Conservation (phyloP, 2,113 vertebrate species). For the Calypte anna region DNA sequence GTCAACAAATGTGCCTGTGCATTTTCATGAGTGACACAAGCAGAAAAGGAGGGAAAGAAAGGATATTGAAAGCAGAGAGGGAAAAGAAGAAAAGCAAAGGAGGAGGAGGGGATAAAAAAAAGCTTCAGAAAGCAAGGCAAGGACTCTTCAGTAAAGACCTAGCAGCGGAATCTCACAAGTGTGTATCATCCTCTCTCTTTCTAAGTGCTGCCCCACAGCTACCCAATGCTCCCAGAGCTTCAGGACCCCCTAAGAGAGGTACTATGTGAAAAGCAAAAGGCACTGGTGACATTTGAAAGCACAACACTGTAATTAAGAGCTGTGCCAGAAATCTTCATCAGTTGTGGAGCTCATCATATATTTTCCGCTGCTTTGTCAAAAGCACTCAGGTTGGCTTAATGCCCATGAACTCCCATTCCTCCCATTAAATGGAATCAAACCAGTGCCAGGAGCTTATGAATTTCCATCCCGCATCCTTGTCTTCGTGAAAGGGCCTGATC, state of each 20-base stretch:
- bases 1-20: background rate
- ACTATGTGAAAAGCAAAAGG: background rate
- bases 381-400: background rate
- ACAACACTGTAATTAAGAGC: background rate
- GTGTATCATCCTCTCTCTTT: accelerated
- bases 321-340: background rate
- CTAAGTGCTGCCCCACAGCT: background rate
- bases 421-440: background rate
- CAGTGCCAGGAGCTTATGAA: background rate
- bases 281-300: background rate
- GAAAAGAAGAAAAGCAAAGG: background rate
- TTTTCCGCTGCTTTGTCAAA: constrained; percentile 24
- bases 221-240: background rate
- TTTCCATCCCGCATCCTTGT: background rate
- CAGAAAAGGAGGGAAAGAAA: background rate
- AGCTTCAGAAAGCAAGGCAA: background rate
- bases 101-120: background rate
- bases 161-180: accelerated
- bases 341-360: accelerated
- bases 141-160: background rate
- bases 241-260: background rate
- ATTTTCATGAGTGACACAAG: background rate
- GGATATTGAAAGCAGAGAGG: background rate
- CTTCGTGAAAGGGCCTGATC: background rate
- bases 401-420: background rate